Percentiles rank a stretch among this genome's conserved stretches.
Conservation (phyloP, 2,888 invertebrate species). For the Eupithecia pulchellata region DNA sequence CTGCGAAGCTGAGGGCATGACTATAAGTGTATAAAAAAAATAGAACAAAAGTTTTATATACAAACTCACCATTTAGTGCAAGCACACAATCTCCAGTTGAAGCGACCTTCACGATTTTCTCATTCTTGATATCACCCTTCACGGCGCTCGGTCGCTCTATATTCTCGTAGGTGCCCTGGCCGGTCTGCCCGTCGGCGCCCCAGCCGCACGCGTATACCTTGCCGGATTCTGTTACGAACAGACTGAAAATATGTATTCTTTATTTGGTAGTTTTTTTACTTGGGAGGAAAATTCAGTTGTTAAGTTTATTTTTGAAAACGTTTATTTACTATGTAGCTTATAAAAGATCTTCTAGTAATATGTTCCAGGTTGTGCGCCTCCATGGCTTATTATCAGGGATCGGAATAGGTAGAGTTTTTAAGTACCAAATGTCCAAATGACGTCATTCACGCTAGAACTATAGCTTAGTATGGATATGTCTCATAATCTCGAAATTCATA, state of each 20-base stretch:
- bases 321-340: no score
- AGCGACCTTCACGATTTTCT: slow-evolving; percentile 92
- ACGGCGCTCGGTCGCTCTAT: slow-evolving; percentile 86
- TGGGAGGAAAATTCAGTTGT: background rate
- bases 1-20: no score
- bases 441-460: no score
- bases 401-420: no score
- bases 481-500: no score
- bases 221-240: slow-evolving; percentile 92
- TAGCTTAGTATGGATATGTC: no score
- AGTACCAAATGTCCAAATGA: no score
- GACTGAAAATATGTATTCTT: slow-evolving; percentile 74
- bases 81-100: slow-evolving; percentile 94
- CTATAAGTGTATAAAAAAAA: background rate
- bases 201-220: slow-evolving; percentile 95
- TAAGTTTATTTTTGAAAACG: no score
- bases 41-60: background rate
- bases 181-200: slow-evolving; percentile 98
- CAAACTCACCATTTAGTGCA: slow-evolving; percentile 90
- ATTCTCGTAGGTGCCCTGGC: slow-evolving; percentile 88
- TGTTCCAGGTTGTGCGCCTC: no score
- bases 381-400: no score
- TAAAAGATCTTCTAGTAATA: no score
- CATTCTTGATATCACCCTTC: slow-evolving; percentile 92
- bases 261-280: slow-evolving; percentile 10